Percentiles rank a stretch among this genome's conserved stretches.
These are phyloP conservation scores for Indicator maculatus DNA, from an alignment of 2,113 vertebrate genomes.

Conservation along the genomic window DNA sequence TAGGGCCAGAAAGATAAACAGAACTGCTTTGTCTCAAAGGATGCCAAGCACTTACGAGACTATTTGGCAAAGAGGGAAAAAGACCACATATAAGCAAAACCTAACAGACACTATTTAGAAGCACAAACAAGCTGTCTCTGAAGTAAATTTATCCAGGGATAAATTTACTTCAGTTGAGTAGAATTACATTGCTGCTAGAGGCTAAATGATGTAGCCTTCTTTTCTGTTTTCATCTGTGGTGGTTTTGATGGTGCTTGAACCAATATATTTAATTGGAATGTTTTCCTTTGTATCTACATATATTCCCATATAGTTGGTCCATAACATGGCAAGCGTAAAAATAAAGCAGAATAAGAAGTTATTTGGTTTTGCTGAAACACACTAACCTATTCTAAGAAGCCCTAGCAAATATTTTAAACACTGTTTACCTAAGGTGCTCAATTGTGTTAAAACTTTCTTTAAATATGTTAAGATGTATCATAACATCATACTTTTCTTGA, in stretches of 20 bases:
- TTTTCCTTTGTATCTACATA: background rate
- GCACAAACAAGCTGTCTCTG: background rate
- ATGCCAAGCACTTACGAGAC: background rate
- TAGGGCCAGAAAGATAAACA: background rate
- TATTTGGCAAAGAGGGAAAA: background rate
- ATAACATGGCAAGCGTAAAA: background rate
- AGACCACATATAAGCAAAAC: background rate
- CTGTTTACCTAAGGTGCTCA: conserved; percentile 30
- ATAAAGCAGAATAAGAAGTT: background rate
- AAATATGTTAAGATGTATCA: background rate
- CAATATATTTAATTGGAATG: background rate
- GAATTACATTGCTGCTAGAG: background rate
- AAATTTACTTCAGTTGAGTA: conserved; percentile 11
- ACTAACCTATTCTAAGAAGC: background rate
- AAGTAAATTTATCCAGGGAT: background rate
- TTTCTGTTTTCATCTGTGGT: background rate
- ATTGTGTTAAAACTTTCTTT: conserved; percentile 2
- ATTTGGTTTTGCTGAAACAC: background rate
- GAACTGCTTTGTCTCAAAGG: background rate
- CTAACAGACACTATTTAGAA: background rate
- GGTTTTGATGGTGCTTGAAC: background rate
- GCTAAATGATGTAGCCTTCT: background rate
- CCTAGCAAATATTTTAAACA: conserved; percentile 7
- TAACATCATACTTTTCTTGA: conserved; percentile 27
- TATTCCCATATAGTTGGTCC: background rate